Base-by-base conservation (phyloP, 2,888 invertebrate species). In the Cyclophora punctaria region DNA sequence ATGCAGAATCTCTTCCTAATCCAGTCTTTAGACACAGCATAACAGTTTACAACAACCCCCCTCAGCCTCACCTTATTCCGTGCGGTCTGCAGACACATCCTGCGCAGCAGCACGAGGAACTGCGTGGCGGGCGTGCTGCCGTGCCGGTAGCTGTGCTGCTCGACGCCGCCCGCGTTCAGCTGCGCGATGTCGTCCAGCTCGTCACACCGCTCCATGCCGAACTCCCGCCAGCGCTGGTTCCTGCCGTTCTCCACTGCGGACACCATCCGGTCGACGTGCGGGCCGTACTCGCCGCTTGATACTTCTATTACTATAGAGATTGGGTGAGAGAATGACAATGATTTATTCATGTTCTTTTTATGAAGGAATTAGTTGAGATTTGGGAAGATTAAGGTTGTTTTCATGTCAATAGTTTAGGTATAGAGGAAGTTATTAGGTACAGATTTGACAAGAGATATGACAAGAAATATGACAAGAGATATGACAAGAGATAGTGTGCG, bases 271-370 rank as follows among this genome's bases (percentile, higher is more conserved):
- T 94, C 93, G 2, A 91, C 88, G 62, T 91, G 91, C 7, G 90
- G 89, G 0, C 96, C 96, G 66, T 96, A 96, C 78, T 96, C 96
- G 0, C 93, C 93, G 51, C 93, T 92, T 3, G 94, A 93, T 4
- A 95, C 93, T 86, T 96, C 96, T 58, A 96, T 93, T 50, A 95
- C 95, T 95, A 5, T 37, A 70, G 3, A 83, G 20, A 20, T 20
- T 20, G 20, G 20, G 20, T 2, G 20, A 20, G 20, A 20, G 20
- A 20, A 20, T 20, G 20, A 20, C 2, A 20, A 20, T 20, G 20
- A 20, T 20, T 20, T 20, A 20, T 20, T 20, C 20, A 20, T 20
- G 20, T 20, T 20, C 20, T 20, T 20, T 20, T 20, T 20, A 20
- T 1, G 20, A 20, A 20, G 20, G 20, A 20, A 20, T 20, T 20